phyloP scores from a whole-genome alignment of 2,797 vertebrate genomes.

The Eupleurogrammus muticus region DNA sequence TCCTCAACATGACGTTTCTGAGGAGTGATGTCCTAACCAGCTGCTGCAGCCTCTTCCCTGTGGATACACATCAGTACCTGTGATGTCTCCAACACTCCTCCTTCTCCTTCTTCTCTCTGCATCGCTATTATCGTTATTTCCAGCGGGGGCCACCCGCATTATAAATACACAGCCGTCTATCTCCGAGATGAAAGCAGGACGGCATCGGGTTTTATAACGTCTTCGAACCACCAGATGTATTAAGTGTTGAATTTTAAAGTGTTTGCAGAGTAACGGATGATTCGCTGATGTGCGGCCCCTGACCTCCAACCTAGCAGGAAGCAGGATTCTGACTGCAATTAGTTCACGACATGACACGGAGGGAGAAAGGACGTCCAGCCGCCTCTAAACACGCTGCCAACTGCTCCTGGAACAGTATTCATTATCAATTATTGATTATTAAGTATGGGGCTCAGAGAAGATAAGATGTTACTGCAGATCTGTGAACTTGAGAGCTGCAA shows the following conservation, averaged over 20 bases:
- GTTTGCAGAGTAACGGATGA: slow-evolving; percentile 3
- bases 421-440: slow-evolving; percentile 35
- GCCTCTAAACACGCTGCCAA: background rate
- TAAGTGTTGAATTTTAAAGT: slow-evolving; percentile 15
- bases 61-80: background rate
- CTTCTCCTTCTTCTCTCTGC: slow-evolving; percentile 8
- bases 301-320: slow-evolving; percentile 19
- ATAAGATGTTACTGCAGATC: too few relatives aligned
- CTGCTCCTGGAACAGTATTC: slow-evolving; percentile 40
- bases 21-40: slow-evolving; percentile 1
- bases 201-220: background rate
- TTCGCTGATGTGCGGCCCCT: background rate
- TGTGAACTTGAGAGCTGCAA: too few relatives aligned
- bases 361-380: background rate
- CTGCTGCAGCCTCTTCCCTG: slow-evolving; percentile 12
- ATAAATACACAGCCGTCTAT: slow-evolving; percentile 30
- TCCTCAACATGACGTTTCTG: background rate
- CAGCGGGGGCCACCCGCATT: background rate
- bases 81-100: slow-evolving; percentile 19
- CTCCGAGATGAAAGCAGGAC: slow-evolving; percentile 15
- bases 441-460: too few relatives aligned
- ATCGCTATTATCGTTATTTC: slow-evolving; percentile 32
- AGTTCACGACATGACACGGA: slow-evolving; percentile 12
- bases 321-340: background rate
- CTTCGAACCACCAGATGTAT: background rate